Evolutionary conservation across 2,888 invertebrate genomes (phyloP).

Genomic region (Chirona hameri): DNA sequence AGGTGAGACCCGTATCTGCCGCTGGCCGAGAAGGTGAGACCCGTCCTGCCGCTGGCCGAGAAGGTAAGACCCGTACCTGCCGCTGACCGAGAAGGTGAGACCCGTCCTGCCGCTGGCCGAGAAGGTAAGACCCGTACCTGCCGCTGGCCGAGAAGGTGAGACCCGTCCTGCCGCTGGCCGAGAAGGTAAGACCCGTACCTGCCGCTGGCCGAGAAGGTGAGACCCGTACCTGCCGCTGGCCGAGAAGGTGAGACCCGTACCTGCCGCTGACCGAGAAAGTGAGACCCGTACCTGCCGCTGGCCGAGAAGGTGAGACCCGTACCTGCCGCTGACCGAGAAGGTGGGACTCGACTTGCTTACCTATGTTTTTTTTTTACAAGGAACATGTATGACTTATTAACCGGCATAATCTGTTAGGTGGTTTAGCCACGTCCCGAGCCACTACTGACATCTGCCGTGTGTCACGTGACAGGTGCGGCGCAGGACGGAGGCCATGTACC

Average conservation of each 20-base stretch:
- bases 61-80: no score
- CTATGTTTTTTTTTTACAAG: no score
- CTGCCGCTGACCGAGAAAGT: conserved; percentile 92
- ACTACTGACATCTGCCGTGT: no score
- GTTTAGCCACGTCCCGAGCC: no score
- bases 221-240: not conserved
- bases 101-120: no score
- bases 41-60: no score
- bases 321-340: conserved; percentile 45
- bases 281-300: not conserved
- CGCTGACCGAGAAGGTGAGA: conserved; percentile 54
- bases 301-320: no score
- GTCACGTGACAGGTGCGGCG: no score
- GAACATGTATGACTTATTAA: no score
- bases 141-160: no score
- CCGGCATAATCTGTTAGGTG: no score
- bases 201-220: not conserved
- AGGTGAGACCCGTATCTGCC: conserved; percentile 88
- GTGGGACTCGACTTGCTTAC: conserved; percentile 51
- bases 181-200: not conserved
- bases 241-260: conserved; percentile 72
- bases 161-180: not conserved
- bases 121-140: no score
- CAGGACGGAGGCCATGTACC: conserved; percentile 78
- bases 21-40: conserved; percentile 76